Evolutionary conservation across 1,140 invertebrate genomes (phyloP).

Genomic region (Bicyclus anynana): DNA sequence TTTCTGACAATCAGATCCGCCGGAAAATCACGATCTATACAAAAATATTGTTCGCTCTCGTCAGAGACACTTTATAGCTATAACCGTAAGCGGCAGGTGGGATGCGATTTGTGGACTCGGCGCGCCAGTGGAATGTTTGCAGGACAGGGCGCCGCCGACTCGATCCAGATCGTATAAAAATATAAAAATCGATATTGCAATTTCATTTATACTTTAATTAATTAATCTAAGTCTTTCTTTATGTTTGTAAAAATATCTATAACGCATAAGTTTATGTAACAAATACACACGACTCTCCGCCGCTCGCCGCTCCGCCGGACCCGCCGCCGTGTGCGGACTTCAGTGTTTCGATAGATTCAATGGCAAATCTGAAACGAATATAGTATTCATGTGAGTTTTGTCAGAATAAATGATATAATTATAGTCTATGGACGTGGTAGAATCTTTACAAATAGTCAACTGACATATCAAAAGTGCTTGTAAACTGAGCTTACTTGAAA

Average conservation of each 20-base stretch:
- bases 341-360: conserved; percentile 75
- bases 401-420: not conserved
- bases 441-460: too few relatives aligned
- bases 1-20: conserved; percentile 44
- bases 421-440: too few relatives aligned
- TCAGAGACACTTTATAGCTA: conserved; percentile 43
- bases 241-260: conserved; percentile 10
- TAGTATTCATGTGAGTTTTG: not conserved
- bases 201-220: conserved; percentile 18
- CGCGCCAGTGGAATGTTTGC: conserved; percentile 67
- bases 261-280: conserved; percentile 5
- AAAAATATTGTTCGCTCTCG: conserved; percentile 61
- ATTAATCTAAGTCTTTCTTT: conserved; percentile 43
- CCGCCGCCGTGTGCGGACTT: conserved; percentile 19
- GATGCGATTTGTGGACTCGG: conserved; percentile 62
- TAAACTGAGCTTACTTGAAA: too few relatives aligned
- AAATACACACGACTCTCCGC: not conserved
- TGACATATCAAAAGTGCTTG: too few relatives aligned
- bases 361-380: conserved; percentile 69
- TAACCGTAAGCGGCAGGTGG: conserved; percentile 49
- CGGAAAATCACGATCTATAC: conserved; percentile 60
- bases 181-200: conserved; percentile 19
- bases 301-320: not conserved
- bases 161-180: conserved; percentile 3
- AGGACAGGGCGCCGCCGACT: conserved; percentile 23